phyloP scores from a whole-genome alignment of 2,797 vertebrate species.

The Moxostoma hubbsi region DNA sequence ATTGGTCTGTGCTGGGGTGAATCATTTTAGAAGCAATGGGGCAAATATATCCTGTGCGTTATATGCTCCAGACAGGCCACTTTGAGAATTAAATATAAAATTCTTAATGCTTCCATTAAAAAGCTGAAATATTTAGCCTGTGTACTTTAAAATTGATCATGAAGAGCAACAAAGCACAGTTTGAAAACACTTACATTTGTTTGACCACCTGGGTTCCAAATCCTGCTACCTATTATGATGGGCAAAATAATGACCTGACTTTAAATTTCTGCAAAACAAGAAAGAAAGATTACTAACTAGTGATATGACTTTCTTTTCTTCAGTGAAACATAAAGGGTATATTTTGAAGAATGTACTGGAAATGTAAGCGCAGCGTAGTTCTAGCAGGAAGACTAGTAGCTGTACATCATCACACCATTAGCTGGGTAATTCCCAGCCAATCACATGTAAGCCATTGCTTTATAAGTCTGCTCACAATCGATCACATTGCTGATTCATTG shows the following conservation, averaged over 20 bases:
- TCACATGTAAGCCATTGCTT: too few species aligned
- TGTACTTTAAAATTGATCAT: conserved; percentile 39
- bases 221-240: conserved; percentile 33
- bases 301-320: conserved; percentile 10
- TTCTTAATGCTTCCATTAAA: conserved; percentile 56
- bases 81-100: conserved; percentile 61
- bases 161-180: conserved; percentile 27
- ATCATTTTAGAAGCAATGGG: conserved; percentile 55
- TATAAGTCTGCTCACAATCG: too few species aligned
- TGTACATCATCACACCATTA: too few species aligned
- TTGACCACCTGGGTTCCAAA: conserved; percentile 41
- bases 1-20: conserved; percentile 54
- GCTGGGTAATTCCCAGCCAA: too few species aligned
- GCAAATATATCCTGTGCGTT: conserved; percentile 32
- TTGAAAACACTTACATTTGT: conserved; percentile 35
- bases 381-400: too few species aligned
- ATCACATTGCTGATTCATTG: too few species aligned
- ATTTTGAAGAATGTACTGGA: too few species aligned
- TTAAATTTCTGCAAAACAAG: conserved; percentile 10
- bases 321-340: too few species aligned
- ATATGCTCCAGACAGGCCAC: conserved; percentile 50
- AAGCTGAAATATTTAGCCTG: conserved; percentile 54
- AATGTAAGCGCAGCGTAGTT: too few species aligned
- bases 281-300: not conserved
- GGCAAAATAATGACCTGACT: conserved; percentile 23